Conservation (phyloP, 2,888 invertebrate species). For the Acronicta aceris region DNA sequence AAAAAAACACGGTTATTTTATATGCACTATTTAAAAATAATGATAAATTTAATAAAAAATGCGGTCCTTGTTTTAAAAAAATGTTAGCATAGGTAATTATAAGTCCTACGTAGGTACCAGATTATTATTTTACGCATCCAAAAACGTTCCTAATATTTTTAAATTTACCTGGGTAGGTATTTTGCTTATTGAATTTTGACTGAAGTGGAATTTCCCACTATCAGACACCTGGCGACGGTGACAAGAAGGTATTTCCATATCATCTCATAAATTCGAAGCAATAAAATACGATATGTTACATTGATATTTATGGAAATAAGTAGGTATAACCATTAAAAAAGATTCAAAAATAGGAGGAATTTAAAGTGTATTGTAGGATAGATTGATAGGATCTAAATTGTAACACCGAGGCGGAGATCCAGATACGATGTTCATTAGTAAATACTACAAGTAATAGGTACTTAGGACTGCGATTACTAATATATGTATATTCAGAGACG, state of each 20-base stretch:
- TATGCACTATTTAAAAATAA: too few relatives aligned
- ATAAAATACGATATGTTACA: constrained; percentile 68
- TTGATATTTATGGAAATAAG: constrained; percentile 55
- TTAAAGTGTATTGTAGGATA: not conserved
- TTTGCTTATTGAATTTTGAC: constrained; percentile 49
- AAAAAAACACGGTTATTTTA: not conserved
- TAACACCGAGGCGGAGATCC: too few relatives aligned
- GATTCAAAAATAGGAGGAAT: constrained; percentile 47
- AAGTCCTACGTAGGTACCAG: too few relatives aligned
- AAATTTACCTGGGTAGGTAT: constrained; percentile 15
- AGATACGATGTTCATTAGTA: too few relatives aligned
- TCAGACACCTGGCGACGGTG: constrained; percentile 71
- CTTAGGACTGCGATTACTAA: too few relatives aligned
- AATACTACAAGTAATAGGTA: too few relatives aligned
- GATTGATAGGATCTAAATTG: too few relatives aligned
- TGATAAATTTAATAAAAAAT: too few relatives aligned
- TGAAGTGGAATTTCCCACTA: constrained; percentile 74
- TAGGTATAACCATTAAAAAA: constrained; percentile 44
- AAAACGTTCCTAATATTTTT: not conserved
- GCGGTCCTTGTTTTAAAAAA: too few relatives aligned
- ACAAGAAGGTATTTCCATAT: constrained; percentile 68
- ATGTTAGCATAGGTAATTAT: too few relatives aligned
- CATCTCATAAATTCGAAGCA: constrained; percentile 67
- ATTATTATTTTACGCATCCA: not conserved
- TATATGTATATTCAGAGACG: too few relatives aligned